A percentile compares a stretch with the other conserved stretches of the same genome.
These are phyloP conservation scores for Pomatorhinus ruficollis DNA, from an alignment of 2,113 vertebrate genomes.

Conservation along the genomic window DNA sequence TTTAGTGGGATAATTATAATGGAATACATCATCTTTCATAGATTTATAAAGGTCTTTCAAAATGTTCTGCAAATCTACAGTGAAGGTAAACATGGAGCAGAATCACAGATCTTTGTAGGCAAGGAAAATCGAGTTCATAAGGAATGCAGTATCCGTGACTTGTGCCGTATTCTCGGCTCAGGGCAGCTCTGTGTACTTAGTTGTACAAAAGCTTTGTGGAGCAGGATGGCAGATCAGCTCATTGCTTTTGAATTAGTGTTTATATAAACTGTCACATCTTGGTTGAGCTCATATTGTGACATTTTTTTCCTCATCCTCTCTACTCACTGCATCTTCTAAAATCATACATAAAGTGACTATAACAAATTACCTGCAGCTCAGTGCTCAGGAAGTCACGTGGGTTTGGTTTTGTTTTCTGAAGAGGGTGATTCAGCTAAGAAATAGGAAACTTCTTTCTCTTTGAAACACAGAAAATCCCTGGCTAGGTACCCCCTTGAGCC, in stretches of 20 bases:
- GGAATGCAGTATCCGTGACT: rapidly evolving
- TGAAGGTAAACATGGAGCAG: background rate
- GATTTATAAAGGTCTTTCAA: background rate
- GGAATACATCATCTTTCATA: background rate
- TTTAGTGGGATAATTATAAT: background rate
- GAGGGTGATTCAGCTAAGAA: background rate
- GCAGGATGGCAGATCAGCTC: background rate
- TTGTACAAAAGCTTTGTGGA: background rate
- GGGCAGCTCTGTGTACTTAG: background rate
- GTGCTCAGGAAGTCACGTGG: background rate
- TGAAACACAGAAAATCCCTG: background rate
- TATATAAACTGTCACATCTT: background rate
- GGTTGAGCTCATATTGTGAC: background rate
- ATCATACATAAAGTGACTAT: background rate
- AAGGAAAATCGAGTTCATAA: background rate
- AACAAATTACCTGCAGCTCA: background rate
- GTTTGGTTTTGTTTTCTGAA: background rate
- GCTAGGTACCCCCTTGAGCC: background rate
- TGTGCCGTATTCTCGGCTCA: background rate
- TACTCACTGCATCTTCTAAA: background rate
- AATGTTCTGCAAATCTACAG: background rate
- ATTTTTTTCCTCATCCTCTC: background rate
- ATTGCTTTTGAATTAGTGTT: background rate
- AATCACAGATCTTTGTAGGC: background rate
- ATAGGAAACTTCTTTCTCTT: background rate